Percentiles rank a stretch among this genome's conserved stretches.
phyloP scores from a whole-genome alignment of 2,113 vertebrate genomes.

The Atrichornis clamosus region DNA sequence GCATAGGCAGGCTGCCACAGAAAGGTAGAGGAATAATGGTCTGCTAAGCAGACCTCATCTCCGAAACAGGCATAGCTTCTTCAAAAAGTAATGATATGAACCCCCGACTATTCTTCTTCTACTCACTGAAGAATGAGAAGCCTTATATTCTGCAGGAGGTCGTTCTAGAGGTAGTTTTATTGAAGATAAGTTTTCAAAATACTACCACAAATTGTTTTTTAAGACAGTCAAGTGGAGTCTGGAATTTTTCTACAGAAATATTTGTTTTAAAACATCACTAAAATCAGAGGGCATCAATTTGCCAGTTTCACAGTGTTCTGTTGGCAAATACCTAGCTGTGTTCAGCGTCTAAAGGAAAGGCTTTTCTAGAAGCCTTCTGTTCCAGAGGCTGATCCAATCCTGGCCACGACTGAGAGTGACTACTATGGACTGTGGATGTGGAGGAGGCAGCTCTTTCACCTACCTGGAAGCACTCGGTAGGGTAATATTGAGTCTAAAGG shows the following conservation, averaged over 20 bases:
- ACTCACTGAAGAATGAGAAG: neutral
- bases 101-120: neutral
- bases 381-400: neutral
- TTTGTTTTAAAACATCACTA: constrained; percentile 38
- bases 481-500: neutral
- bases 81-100: neutral
- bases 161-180: constrained; percentile 3
- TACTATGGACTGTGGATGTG: neutral
- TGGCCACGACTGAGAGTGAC: neutral
- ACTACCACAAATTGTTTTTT: constrained; percentile 1
- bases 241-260: neutral
- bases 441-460: neutral
- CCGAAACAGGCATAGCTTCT: neutral
- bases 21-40: neutral
- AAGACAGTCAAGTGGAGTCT: constrained; percentile 10
- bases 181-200: constrained; percentile 36
- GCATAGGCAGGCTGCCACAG: neutral
- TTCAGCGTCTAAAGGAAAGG: neutral
- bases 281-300: constrained; percentile 48
- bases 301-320: neutral
- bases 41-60: neutral
- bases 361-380: neutral
- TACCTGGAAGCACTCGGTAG: neutral
- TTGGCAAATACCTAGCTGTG: neutral
- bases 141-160: neutral